Conservation (phyloP, 2,113 vertebrate genomes). For the Megaceryle maxima region DNA sequence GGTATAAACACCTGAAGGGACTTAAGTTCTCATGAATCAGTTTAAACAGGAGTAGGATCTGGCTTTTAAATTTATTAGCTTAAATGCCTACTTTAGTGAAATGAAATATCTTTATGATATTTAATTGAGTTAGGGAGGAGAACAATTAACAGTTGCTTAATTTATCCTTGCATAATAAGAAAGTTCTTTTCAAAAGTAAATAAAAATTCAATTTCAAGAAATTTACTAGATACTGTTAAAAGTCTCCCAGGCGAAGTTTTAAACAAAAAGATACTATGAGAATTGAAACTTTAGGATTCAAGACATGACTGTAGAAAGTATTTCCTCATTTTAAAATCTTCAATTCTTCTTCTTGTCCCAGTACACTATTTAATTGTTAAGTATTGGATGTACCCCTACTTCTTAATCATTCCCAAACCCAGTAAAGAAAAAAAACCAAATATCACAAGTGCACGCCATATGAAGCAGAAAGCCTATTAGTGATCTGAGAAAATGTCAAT, state of each 20-base stretch:
- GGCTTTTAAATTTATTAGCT: background rate
- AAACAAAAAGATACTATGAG: background rate
- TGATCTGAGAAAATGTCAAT: background rate
- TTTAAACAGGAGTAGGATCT: background rate
- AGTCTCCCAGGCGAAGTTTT: background rate
- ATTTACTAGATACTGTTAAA: background rate
- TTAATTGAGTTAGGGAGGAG: background rate
- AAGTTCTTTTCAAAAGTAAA: background rate
- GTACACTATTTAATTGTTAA: background rate
- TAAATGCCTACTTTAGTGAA: background rate
- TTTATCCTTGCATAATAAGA: background rate
- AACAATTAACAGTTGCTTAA: background rate
- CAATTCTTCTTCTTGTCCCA: background rate
- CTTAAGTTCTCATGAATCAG: background rate
- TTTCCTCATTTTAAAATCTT: background rate
- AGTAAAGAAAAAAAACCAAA: background rate
- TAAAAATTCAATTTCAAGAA: background rate
- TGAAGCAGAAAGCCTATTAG: background rate
- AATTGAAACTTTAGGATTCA: background rate
- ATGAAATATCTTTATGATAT: background rate
- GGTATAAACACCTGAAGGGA: background rate
- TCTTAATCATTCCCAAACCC: background rate
- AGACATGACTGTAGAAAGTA: background rate
- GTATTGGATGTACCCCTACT: background rate
- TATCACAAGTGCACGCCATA: background rate